These are phyloP conservation scores for Dasypogon diadema DNA, from an alignment of 2,888 invertebrate genomes.

Conservation along the genomic window DNA sequence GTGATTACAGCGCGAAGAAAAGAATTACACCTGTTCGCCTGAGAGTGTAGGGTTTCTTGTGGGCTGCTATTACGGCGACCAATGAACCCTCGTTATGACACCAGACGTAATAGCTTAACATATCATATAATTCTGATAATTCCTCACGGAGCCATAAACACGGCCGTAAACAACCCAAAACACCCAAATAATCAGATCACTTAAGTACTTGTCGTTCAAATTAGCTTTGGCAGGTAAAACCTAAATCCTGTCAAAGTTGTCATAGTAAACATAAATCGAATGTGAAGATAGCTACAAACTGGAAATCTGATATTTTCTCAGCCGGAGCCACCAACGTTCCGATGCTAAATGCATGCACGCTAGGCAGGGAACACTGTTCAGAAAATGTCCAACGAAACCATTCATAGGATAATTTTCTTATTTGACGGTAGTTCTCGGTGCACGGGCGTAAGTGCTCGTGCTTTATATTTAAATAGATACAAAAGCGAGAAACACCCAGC, in stretches of 20 bases:
- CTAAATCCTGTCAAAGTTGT: slow-evolving; percentile 44
- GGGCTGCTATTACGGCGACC: neutral
- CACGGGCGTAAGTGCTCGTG: slow-evolving; percentile 11
- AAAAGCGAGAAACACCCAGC: slow-evolving; percentile 38
- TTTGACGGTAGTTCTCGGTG: slow-evolving; percentile 40
- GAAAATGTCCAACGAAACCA: slow-evolving; percentile 33
- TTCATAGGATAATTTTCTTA: slow-evolving; percentile 29
- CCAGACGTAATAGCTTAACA: slow-evolving; percentile 6
- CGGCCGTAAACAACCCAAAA: neutral
- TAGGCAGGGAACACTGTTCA: slow-evolving; percentile 10
- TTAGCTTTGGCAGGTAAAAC: slow-evolving; percentile 42
- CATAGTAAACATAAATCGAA: slow-evolving; percentile 49
- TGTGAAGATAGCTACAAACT: slow-evolving; percentile 50
- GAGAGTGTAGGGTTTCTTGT: too few relatives aligned
- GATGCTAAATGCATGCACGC: slow-evolving; percentile 18
- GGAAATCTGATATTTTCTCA: slow-evolving; percentile 49
- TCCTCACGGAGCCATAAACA: slow-evolving; percentile 19
- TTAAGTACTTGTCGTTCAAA: slow-evolving; percentile 37
- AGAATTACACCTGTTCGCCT: neutral
- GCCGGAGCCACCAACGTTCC: neutral
- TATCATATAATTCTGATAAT: slow-evolving; percentile 15
- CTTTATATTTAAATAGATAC: slow-evolving; percentile 41
- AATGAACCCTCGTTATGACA: slow-evolving; percentile 1
- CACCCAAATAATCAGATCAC: slow-evolving; percentile 25
- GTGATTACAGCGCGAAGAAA: neutral